Conservation (phyloP, 2,797 vertebrate genomes). For the Ceryle rudis region DNA sequence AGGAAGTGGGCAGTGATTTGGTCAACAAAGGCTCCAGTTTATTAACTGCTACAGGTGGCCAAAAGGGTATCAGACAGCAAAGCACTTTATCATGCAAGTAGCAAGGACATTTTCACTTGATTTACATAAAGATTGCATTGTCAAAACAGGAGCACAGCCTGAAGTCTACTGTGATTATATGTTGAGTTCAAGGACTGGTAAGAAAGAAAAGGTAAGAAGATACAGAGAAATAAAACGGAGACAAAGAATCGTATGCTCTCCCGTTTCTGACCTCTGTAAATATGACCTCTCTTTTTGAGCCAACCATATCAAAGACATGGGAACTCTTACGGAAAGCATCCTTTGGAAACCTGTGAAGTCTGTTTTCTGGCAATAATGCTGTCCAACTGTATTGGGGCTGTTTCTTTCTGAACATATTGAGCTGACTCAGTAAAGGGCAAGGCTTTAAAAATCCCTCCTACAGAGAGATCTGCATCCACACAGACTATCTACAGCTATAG, state of each 20-base stretch:
- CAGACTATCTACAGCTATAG: background rate
- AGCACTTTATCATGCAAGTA: background rate
- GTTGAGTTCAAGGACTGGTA: rapidly evolving
- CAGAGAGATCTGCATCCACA: background rate
- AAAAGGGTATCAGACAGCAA: background rate
- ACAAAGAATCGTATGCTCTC: background rate
- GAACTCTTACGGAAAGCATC: background rate
- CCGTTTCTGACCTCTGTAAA: background rate
- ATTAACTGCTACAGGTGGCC: slow-evolving; percentile 12
- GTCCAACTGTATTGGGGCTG: background rate
- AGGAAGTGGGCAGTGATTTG: background rate
- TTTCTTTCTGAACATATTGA: background rate
- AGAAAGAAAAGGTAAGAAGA: background rate
- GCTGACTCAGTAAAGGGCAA: background rate
- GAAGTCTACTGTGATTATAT: background rate
- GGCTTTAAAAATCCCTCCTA: slow-evolving; percentile 35
- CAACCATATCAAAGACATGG: background rate
- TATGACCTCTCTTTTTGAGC: background rate
- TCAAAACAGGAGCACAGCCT: background rate
- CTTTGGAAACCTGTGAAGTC: slow-evolving; percentile 38
- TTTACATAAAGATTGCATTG: background rate
- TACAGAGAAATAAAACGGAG: background rate
- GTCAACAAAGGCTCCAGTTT: slow-evolving; percentile 2
- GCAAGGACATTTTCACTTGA: background rate
- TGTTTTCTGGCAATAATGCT: slow-evolving; percentile 2